Base-by-base conservation (phyloP, 2,888 invertebrate genomes). In the Sarcophaga variegata region DNA sequence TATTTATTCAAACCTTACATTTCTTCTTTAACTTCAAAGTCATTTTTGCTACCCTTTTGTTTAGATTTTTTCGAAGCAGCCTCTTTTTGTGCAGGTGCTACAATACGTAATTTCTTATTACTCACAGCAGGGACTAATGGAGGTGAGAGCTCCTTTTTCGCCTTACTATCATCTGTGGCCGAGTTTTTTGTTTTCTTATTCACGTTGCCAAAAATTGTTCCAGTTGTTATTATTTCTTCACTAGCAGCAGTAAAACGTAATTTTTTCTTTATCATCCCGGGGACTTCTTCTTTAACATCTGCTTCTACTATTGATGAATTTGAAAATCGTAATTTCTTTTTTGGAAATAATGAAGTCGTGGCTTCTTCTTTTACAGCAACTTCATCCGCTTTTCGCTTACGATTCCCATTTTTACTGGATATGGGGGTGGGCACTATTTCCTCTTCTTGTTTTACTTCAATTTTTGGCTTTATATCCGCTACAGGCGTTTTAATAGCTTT, bases 381-480 rank as follows among this genome's bases (percentile, higher is more conserved):
- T 3, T 91, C 90, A 0, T 91, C 91, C 0, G 88, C 82, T 77
- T 91, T 91, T 5, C 92, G 90, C 81, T 91, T 91, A 0, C 91
- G 89, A 2, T 90, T 90, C 0, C 89, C 90, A 20, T 89, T 91
- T 22, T 80, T 63, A 72, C 67, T 77, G 14, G 45, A 2, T 47
- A 54, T 37, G 67, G 69, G 54, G 45, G 83, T 69, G 49, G 83
- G 62, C 85, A 88, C 79, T 64, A 81, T 78, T 2, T 77, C 27
- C 69, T 88, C 88, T 17, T 88, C 87, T 71, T 17, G 54, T 14
- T 89, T 89, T 49, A 89, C 62, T 67, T 87, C 85, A 20, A 87
- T 22, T 78, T 84, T 83, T 2, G 90, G 89, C 62, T 90, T 91
- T 0, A 89, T 77, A 72, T 90, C 90, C 2, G 87, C 62, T 67